These are phyloP conservation scores for Orbicella faveolata DNA, from an alignment of 64 coral and sea anemone genomes.

Conservation along the genomic window DNA sequence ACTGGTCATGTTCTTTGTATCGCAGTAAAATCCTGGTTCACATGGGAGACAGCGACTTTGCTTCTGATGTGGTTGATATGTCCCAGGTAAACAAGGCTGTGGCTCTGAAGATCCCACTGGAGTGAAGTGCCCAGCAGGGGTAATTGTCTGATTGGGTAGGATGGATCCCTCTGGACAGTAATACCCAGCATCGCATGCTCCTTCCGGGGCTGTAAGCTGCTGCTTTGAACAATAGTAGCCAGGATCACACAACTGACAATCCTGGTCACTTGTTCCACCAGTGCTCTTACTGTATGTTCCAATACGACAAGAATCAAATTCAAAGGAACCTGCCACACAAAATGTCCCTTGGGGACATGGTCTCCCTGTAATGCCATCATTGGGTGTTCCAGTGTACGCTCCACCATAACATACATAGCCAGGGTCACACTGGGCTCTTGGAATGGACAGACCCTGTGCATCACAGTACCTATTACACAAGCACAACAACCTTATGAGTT, in stretches of 20 bases:
- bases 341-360: constrained; percentile 92
- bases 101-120: constrained; percentile 74
- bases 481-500: neutral
- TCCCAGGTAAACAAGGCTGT: constrained; percentile 90
- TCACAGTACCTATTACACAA: constrained; percentile 84
- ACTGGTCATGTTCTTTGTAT: constrained; percentile 85
- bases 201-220: constrained; percentile 83
- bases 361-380: constrained; percentile 83
- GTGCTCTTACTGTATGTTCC: constrained; percentile 89
- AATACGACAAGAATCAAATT: constrained; percentile 86
- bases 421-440: constrained; percentile 91
- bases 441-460: constrained; percentile 87
- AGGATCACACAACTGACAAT: constrained; percentile 86
- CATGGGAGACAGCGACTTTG: constrained; percentile 85
- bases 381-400: constrained; percentile 90
- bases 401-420: constrained; percentile 88
- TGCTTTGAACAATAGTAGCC: constrained; percentile 85
- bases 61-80: constrained; percentile 82
- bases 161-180: constrained; percentile 86
- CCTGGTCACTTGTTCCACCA: constrained; percentile 94
- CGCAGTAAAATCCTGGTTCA: constrained; percentile 70
- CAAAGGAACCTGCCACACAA: constrained; percentile 86
- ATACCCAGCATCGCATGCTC: constrained; percentile 85
- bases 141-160: constrained; percentile 74
- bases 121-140: constrained; percentile 81